Base-by-base conservation (phyloP, 2,888 invertebrate genomes). In the Polydrusus tereticollis region DNA sequence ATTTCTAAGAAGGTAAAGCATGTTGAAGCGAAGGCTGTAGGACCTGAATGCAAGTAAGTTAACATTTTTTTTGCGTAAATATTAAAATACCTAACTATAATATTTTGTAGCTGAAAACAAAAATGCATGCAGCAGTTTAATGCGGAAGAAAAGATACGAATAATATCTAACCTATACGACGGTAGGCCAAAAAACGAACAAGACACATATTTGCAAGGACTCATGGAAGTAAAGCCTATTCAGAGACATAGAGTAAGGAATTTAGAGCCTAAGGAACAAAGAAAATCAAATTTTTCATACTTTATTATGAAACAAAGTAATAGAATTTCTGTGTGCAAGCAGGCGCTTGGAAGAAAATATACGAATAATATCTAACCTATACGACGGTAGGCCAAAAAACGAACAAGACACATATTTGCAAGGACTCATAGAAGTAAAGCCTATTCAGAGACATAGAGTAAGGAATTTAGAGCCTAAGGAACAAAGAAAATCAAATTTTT, bases 131-230 rank as follows among this genome's bases (percentile, higher is more conserved):
- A 70, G 7, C 65, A 71, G 58, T 75, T 76, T 69, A 69, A 59
- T 57, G 70, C 68, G 8, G 70, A 74, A 69, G 76, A 76, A 45
- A 76, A 72, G 45, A 47, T 21, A n/a, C n/a, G 43, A 33, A 41
- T 75, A 14, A 45, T 72, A 20, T 69, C 65, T 8, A 74, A 74
- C 8, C 47, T 75, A 52, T 50, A 60, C 47, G 60, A 60, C 60
- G 57, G 72, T 70, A 72, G n/a, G 43, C 26, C 73, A 10, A 76
- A 75, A 73, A 77, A 77, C 52, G 66, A 69, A 41, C 71, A 74
- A 67, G 76, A 77, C 50, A 76, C 73, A 43, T 76, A 67, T 64
- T 45, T 75, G 20, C 73, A 75, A 60, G 76, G 76, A 60, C 69
- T 76, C n/a, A 77, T 72, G 57, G 75, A 73, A 75, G 59, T 23